Conservation (phyloP, 2,113 vertebrate species). For the Sorex araneus region DNA sequence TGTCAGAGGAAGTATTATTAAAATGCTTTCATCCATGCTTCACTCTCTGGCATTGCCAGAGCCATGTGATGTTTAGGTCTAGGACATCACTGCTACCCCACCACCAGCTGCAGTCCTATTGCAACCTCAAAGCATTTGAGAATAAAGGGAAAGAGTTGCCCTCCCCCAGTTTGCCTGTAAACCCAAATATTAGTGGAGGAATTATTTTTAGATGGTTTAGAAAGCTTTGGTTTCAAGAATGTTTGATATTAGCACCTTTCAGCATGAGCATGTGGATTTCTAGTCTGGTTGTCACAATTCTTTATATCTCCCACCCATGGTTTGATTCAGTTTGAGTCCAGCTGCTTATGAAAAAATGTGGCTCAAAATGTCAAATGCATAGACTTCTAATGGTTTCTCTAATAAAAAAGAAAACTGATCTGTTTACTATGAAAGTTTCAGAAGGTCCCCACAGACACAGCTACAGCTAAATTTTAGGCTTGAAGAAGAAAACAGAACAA, state of each 20-base stretch:
- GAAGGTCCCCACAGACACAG: conserved; percentile 9
- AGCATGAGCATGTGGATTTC: background rate
- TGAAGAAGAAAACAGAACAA: background rate
- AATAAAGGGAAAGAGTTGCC: background rate
- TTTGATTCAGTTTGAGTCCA: background rate
- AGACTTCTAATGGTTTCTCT: background rate
- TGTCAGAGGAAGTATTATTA: background rate
- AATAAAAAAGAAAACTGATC: background rate
- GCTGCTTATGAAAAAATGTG: background rate
- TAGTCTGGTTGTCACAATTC: background rate
- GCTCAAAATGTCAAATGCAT: background rate
- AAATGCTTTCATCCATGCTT: background rate
- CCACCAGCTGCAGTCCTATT: background rate
- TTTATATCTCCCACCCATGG: background rate
- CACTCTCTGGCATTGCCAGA: background rate
- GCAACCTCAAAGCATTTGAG: background rate
- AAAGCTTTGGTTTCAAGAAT: conserved; percentile 8
- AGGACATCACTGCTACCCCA: background rate
- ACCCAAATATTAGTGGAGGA: background rate
- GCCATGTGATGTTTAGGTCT: background rate
- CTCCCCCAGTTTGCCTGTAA: background rate
- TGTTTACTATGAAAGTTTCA: background rate
- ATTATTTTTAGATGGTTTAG: conserved; percentile 11
- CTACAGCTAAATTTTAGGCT: background rate
- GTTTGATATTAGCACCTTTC: background rate